Percentiles rank a stretch among this genome's conserved stretches.
phyloP scores from a whole-genome alignment of 1,140 invertebrate species.

The Dolichoris vasculosae region DNA sequence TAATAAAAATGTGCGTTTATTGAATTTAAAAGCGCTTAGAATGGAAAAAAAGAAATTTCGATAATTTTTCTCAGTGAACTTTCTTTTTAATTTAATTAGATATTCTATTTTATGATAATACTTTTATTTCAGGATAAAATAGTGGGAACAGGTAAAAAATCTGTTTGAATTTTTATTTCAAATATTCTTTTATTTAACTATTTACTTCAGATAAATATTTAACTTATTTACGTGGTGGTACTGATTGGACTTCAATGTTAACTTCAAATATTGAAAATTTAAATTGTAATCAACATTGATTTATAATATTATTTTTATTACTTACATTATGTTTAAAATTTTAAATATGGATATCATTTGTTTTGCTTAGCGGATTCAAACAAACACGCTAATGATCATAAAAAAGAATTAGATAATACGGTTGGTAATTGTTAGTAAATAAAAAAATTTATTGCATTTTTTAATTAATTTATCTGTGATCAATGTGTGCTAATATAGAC shows the following conservation, averaged over 20 bases:
- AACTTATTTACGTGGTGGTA: conserved; percentile 6
- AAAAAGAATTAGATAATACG: neutral
- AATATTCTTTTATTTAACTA: neutral
- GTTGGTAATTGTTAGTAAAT: neutral
- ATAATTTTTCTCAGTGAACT: neutral
- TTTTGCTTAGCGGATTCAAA: neutral
- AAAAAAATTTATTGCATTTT: neutral
- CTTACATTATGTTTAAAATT: neutral
- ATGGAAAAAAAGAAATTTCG: neutral
- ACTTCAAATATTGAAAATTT: conserved; percentile 2
- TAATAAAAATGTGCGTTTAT: neutral
- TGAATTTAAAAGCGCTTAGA: neutral
- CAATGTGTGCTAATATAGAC: conserved; percentile 1
- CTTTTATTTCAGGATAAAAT: conserved; percentile 22
- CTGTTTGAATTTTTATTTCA: neutral
- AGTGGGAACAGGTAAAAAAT: conserved; percentile 26
- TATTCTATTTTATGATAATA: neutral
- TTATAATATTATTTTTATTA: neutral
- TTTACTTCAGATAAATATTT: conserved; percentile 24
- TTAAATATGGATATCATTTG: neutral
- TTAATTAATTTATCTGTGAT: neutral
- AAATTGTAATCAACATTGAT: neutral
- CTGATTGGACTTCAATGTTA: neutral
- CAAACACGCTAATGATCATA: neutral
- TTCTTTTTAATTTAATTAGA: neutral